Evolutionary conservation across 2,797 vertebrate species (phyloP).

Genomic region (Paedocypris micromegethes): DNA sequence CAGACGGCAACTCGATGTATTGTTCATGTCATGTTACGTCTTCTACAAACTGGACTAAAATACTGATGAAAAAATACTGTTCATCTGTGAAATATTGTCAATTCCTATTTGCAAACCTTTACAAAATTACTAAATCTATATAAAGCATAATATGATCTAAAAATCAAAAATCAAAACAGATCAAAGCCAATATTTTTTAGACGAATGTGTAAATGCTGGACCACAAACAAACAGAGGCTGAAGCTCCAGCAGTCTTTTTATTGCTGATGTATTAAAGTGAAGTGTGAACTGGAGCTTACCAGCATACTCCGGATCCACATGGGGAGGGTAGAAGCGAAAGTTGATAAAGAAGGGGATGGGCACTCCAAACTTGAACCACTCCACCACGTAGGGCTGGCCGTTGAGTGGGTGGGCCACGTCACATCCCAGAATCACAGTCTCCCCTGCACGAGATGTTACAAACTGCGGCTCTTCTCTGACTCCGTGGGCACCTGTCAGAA

Average conservation of each 20-base stretch:
- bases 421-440: slow-evolving; percentile 90
- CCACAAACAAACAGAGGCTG: not conserved
- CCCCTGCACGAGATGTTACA: slow-evolving; percentile 88
- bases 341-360: slow-evolving; percentile 99
- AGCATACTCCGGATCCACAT: slow-evolving; percentile 94
- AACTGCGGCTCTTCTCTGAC: slow-evolving; percentile 94
- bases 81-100: too few species aligned
- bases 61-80: too few species aligned
- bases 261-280: not conserved
- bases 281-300: slow-evolving; percentile 59
- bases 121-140: too few species aligned
- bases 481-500: slow-evolving; percentile 79
- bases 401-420: slow-evolving; percentile 91
- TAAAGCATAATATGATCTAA: too few species aligned
- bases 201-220: too few species aligned
- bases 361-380: slow-evolving; percentile 98
- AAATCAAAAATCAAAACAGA: too few species aligned
- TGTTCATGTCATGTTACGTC: too few species aligned
- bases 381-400: slow-evolving; percentile 95
- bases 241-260: not conserved
- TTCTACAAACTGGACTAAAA: too few species aligned
- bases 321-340: slow-evolving; percentile 97
- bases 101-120: too few species aligned
- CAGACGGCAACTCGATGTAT: too few species aligned
- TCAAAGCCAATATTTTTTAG: too few species aligned